Percentiles rank a stretch among this genome's conserved stretches.
Evolutionary conservation across 2,888 invertebrate species (phyloP).

Genomic region (Desoria tigrina): DNA sequence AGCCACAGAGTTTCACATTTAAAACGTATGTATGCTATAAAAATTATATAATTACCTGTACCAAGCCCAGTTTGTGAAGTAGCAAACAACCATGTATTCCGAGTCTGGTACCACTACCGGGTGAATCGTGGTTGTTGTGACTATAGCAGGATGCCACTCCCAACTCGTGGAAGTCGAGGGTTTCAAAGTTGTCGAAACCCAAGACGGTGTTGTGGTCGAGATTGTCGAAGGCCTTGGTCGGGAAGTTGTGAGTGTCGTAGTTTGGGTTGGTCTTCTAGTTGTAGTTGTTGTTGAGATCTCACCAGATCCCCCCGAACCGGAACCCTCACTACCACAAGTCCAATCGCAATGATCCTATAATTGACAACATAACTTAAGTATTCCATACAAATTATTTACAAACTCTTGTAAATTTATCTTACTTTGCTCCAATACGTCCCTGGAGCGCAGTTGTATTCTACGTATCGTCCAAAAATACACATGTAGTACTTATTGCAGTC

Average conservation of each 20-base stretch:
- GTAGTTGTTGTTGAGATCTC: conserved; percentile 32
- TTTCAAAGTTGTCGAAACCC: conserved; percentile 5
- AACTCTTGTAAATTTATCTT: conserved; percentile 5
- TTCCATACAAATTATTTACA: neutral
- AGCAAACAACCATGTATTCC: conserved; percentile 79
- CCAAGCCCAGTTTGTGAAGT: conserved; percentile 94
- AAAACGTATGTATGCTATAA: too few relatives aligned
- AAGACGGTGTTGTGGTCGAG: conserved; percentile 18
- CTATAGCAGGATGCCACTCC: conserved; percentile 39
- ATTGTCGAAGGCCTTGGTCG: conserved; percentile 21
- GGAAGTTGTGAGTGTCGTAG: conserved; percentile 24
- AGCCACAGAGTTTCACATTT: too few relatives aligned
- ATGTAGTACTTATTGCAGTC: conserved; percentile 65
- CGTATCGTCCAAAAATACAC: conserved; percentile 73
- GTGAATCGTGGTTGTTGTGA: conserved; percentile 40
- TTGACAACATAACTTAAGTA: conserved; percentile 7
- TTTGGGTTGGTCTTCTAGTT: conserved; percentile 27
- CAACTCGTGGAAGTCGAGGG: conserved; percentile 32
- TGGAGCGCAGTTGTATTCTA: conserved; percentile 71
- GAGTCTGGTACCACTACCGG: conserved; percentile 44
- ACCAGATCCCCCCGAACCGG: conserved; percentile 1
- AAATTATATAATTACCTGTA: too few relatives aligned
- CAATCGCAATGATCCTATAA: conserved; percentile 50
- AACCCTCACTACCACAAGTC: conserved; percentile 55
- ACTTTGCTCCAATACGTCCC: conserved; percentile 74